Percentiles rank a stretch among this genome's conserved stretches.
Evolutionary conservation across 2,888 invertebrate genomes (phyloP).

Genomic region (Cinara cedri): DNA sequence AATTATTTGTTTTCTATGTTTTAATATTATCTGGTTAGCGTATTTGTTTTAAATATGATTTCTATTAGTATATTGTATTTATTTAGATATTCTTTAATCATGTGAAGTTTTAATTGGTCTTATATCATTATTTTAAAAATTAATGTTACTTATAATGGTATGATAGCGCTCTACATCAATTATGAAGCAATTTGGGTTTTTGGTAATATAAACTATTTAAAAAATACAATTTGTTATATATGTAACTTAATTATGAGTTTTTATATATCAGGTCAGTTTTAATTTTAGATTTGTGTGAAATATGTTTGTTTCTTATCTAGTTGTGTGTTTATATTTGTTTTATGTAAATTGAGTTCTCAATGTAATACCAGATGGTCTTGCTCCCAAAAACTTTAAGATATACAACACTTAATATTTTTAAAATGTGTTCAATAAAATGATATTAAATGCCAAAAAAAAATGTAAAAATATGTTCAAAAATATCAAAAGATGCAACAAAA

Average conservation of each 20-base stretch:
- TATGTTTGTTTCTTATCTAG: not conserved
- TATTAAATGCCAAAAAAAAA: too few relatives aligned
- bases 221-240: too few relatives aligned
- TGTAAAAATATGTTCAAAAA: too few relatives aligned
- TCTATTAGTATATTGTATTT: not conserved
- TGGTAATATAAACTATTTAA: too few relatives aligned
- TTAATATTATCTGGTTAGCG: constrained; percentile 9
- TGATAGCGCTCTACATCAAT: not conserved
- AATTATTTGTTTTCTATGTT: not conserved
- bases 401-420: too few relatives aligned
- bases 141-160: not conserved
- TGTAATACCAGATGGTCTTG: too few relatives aligned
- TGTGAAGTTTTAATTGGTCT: not conserved
- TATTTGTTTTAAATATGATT: constrained; percentile 9
- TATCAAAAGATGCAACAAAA: too few relatives aligned
- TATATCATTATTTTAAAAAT: not conserved
- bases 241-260: too few relatives aligned
- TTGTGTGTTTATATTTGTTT: not conserved
- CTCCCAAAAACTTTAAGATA: too few relatives aligned
- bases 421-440: too few relatives aligned
- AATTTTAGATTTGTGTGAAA: not conserved
- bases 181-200: not conserved
- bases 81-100: not conserved
- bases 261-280: too few relatives aligned
- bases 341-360: too few relatives aligned